A percentile compares a stretch with the other conserved stretches of the same genome.
These are phyloP conservation scores for Spondyliosoma cantharus DNA, from an alignment of 2,797 vertebrate genomes.

Conservation along the genomic window DNA sequence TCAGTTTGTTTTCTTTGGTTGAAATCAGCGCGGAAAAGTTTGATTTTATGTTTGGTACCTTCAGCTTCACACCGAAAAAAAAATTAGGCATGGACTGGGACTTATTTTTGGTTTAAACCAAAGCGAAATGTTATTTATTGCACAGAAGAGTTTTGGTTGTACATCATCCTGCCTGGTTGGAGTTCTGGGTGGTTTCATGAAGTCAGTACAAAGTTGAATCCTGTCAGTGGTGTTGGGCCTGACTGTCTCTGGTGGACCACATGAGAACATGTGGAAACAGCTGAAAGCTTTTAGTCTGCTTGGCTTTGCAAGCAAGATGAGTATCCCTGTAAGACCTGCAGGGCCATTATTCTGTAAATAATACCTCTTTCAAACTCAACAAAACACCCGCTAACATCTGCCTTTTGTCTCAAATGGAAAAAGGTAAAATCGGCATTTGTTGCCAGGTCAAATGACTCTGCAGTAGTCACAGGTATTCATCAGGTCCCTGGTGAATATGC, in stretches of 20 bases:
- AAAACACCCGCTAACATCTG: too few species aligned
- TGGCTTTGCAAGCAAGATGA: neutral
- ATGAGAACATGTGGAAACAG: neutral
- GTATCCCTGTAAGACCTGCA: neutral
- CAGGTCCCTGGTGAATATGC: too few species aligned
- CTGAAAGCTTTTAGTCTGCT: neutral
- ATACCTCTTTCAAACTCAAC: too few species aligned
- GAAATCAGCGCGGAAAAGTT: conserved; percentile 7
- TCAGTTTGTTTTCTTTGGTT: conserved; percentile 44
- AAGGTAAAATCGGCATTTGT: too few species aligned
- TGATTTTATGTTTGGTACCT: neutral
- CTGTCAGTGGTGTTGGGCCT: neutral
- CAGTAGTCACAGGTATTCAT: too few species aligned
- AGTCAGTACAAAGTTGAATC: conserved; percentile 1
- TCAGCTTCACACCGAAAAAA: conserved; percentile 24
- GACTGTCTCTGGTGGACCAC: neutral
- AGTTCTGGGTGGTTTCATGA: conserved; percentile 12
- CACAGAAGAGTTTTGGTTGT: neutral
- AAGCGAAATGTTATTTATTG: conserved; percentile 10
- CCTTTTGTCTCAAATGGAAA: too few species aligned
- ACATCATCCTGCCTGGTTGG: neutral
- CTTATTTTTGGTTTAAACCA: conserved; percentile 36
- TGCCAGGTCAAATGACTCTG: too few species aligned
- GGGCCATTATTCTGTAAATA: neutral
- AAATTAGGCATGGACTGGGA: neutral